phyloP scores from a whole-genome alignment of 2,888 invertebrate genomes.

The Cactoblastis cactorum region DNA sequence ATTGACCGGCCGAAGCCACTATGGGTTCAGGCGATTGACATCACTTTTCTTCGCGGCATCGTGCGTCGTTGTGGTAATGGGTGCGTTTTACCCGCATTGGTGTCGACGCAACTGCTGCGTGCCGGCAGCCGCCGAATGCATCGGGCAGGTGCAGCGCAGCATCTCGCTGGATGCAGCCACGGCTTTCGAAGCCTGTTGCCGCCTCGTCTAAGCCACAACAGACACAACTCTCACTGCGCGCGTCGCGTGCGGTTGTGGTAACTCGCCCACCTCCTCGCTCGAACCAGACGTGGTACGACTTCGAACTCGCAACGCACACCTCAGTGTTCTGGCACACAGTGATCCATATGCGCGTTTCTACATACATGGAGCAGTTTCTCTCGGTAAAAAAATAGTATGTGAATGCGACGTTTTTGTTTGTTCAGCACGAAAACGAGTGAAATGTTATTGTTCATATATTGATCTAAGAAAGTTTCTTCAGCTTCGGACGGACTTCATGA shows the following conservation, averaged over 20 bases:
- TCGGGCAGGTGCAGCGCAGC: conserved; percentile 50
- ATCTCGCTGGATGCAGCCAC: conserved; percentile 51
- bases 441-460: conserved; percentile 62
- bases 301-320: conserved; percentile 34
- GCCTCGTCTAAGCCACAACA: conserved; percentile 43
- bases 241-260: conserved; percentile 69
- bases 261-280: conserved; percentile 54
- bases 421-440: conserved; percentile 66
- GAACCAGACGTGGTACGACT: conserved; percentile 36
- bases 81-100: conserved; percentile 12
- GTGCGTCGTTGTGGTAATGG: conserved; percentile 14
- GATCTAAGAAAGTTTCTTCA: conserved; percentile 46
- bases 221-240: conserved; percentile 74
- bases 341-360: conserved; percentile 56
- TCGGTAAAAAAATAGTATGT: conserved; percentile 56
- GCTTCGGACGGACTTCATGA: conserved; percentile 62
- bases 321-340: conserved; percentile 60
- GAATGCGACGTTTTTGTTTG: conserved; percentile 65
- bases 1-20: conserved; percentile 22
- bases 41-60: conserved; percentile 26
- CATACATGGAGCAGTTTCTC: conserved; percentile 60
- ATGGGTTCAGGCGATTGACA: conserved; percentile 24
- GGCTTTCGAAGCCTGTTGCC: conserved; percentile 33
- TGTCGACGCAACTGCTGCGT: conserved; percentile 13
- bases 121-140: conserved; percentile 27